Conservation (phyloP, 2,888 invertebrate species). For the Drosophila maculinotata region DNA sequence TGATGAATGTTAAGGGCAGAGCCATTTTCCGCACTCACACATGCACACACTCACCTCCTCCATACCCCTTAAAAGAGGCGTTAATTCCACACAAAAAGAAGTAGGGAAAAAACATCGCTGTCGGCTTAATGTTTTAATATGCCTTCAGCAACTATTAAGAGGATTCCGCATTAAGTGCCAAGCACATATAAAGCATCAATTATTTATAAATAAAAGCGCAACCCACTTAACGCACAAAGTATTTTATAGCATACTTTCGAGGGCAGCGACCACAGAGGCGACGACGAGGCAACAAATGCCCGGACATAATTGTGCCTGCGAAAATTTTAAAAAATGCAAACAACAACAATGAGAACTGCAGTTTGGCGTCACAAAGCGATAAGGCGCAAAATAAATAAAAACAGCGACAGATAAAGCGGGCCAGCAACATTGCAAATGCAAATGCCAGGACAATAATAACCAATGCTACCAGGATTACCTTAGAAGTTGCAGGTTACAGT, state of each 20-base stretch:
- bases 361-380: slow-evolving; percentile 30
- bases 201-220: slow-evolving; percentile 63
- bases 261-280: slow-evolving; percentile 35
- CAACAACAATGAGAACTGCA: slow-evolving; percentile 42
- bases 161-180: slow-evolving; percentile 64
- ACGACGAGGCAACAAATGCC: slow-evolving; percentile 18
- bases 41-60: slow-evolving; percentile 1
- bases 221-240: slow-evolving; percentile 56
- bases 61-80: slow-evolving; percentile 18
- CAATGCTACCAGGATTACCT: too few species aligned
- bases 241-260: slow-evolving; percentile 69
- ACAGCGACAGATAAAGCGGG: slow-evolving; percentile 15
- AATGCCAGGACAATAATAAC: slow-evolving; percentile 6
- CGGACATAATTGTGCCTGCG: slow-evolving; percentile 60
- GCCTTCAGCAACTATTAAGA: slow-evolving; percentile 76
- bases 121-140: slow-evolving; percentile 74
- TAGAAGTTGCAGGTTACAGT: too few species aligned
- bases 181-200: slow-evolving; percentile 72
- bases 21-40: slow-evolving; percentile 9
- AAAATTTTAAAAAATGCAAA: slow-evolving; percentile 41
- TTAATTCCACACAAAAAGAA: slow-evolving; percentile 30
- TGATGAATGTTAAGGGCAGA: slow-evolving; percentile 63
- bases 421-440: slow-evolving; percentile 16
- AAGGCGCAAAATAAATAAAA: slow-evolving; percentile 31
- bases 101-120: slow-evolving; percentile 3